These are phyloP conservation scores for Ptychobarbus kaznakovi DNA, from an alignment of 2,797 vertebrate species.

Conservation along the genomic window DNA sequence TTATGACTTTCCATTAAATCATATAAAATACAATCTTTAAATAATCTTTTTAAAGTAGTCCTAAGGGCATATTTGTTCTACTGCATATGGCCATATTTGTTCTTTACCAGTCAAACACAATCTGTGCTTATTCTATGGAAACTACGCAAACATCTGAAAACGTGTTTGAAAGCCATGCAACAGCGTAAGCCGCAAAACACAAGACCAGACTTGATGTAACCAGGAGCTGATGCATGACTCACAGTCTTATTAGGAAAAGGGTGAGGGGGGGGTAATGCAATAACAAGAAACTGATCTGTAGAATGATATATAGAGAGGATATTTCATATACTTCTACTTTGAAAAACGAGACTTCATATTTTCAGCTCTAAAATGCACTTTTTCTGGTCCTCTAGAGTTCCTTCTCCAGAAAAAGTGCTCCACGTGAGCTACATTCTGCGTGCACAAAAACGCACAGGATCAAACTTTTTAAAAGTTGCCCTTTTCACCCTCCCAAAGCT, in stretches of 20 bases:
- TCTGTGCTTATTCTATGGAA: not conserved
- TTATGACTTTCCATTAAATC: conserved; percentile 3
- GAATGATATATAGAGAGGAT: not conserved
- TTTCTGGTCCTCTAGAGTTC: not conserved
- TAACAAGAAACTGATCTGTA: not conserved
- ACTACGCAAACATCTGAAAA: not conserved
- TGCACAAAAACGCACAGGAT: not conserved
- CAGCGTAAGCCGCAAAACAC: not conserved
- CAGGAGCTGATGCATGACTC: not conserved
- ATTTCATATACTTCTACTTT: not conserved
- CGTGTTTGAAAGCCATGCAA: not conserved
- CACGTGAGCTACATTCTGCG: not conserved
- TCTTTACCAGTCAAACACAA: conserved; percentile 21
- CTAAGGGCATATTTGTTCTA: not conserved
- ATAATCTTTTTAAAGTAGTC: not conserved
- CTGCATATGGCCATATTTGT: conserved; percentile 25
- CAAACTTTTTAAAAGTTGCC: not conserved
- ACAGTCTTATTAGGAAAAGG: not conserved
- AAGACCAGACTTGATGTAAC: conserved; percentile 46
- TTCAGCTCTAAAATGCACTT: not conserved
- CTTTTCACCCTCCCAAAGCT: not conserved
- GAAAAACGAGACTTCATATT: not conserved
- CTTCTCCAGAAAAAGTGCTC: not conserved
- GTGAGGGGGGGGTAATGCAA: not conserved
- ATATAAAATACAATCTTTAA: not conserved